Percentiles rank a stretch among this genome's conserved stretches.
These are phyloP conservation scores for Hypselothyrea guttata DNA, from an alignment of 2,888 invertebrate genomes.

Conservation along the genomic window DNA sequence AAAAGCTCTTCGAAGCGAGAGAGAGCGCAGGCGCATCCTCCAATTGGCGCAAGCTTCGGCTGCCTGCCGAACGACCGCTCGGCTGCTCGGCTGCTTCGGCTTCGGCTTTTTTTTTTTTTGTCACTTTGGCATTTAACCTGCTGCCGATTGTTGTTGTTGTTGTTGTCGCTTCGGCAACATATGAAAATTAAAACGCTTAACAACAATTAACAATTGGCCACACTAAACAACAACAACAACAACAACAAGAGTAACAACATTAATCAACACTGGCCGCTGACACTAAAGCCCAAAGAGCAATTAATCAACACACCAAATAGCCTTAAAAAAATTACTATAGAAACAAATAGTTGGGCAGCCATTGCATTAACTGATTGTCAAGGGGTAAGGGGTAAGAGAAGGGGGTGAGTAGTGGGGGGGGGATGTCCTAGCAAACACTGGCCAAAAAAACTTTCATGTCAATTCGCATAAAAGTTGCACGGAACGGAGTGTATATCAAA, in stretches of 20 bases:
- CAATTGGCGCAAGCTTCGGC: conserved; percentile 45
- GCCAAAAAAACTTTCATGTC: conserved; percentile 52
- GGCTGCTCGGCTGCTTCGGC: conserved; percentile 16
- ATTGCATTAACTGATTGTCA: conserved; percentile 70
- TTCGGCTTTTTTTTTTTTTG: conserved; percentile 20
- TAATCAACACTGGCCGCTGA: conserved; percentile 58
- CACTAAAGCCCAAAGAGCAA: conserved; percentile 50
- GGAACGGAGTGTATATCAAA: conserved; percentile 49
- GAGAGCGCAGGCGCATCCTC: conserved; percentile 67
- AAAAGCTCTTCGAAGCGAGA: conserved; percentile 40
- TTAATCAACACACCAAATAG: conserved; percentile 54
- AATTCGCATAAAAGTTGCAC: conserved; percentile 69
- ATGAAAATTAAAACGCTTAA: conserved; percentile 71
- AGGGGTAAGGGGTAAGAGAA: background rate
- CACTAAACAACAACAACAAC: conserved; percentile 12
- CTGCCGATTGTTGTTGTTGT: conserved; percentile 4
- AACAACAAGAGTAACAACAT: conserved; percentile 44
- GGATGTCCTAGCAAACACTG: conserved; percentile 4
- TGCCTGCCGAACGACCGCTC: too few species aligned
- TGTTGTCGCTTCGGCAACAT: conserved; percentile 35
- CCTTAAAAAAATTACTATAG: background rate
- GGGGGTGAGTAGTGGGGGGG: conserved; percentile 6
- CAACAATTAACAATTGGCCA: conserved; percentile 69
- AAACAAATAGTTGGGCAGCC: background rate
- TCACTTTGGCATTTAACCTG: conserved; percentile 49